These are phyloP conservation scores for Actinostola sp. DNA, from an alignment of 92 coral and sea anemone genomes.

Conservation along the genomic window DNA sequence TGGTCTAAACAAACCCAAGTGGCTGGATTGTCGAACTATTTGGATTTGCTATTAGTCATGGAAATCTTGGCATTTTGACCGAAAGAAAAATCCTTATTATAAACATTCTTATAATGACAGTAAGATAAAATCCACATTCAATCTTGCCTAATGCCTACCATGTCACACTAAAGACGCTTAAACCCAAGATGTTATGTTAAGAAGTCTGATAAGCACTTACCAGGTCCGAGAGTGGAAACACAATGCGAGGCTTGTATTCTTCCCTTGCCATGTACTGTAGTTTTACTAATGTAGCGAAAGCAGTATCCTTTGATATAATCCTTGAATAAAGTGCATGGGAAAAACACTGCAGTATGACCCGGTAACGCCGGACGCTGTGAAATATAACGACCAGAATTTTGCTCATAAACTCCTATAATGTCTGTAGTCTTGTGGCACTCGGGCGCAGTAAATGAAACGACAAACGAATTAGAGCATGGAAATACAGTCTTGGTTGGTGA, in stretches of 20 bases:
- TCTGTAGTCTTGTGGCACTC: conserved; percentile 73
- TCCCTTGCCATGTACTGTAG: conserved; percentile 50
- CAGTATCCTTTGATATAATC: conserved; percentile 85
- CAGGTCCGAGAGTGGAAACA: conserved; percentile 75
- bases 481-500: conserved; percentile 67
- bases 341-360: conserved; percentile 61
- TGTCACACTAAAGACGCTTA: conserved; percentile 27
- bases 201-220: conserved; percentile 56
- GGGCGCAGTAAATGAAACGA: conserved; percentile 71
- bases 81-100: not conserved
- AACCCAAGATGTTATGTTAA: conserved; percentile 22
- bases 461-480: conserved; percentile 78
- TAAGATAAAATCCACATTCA: conserved; percentile 17
- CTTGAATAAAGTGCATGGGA: conserved; percentile 73
- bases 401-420: conserved; percentile 61
- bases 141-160: conserved; percentile 9
- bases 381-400: conserved; percentile 63
- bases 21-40: not conserved
- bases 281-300: conserved; percentile 79
- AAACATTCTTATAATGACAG: conserved; percentile 12
- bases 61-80: conserved; percentile 6
- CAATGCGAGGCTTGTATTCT: conserved; percentile 69
- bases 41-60: not conserved
- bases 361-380: conserved; percentile 58
- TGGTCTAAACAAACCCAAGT: not conserved